A percentile compares a stretch with the other conserved stretches of the same genome.
These are phyloP conservation scores for Temnothorax rugatulus DNA, from an alignment of 2,888 invertebrate genomes.

Conservation along the genomic window DNA sequence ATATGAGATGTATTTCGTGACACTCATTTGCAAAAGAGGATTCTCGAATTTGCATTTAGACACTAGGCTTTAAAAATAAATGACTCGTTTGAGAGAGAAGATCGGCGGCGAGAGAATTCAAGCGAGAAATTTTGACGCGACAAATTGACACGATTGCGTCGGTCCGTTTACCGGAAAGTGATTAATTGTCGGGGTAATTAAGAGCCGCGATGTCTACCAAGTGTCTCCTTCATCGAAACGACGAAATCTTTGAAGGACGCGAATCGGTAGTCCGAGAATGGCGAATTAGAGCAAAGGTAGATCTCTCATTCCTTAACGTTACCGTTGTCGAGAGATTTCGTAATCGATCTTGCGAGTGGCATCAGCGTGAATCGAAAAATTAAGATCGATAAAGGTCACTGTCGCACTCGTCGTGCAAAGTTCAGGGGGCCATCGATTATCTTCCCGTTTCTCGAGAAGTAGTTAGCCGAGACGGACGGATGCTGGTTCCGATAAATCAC, in stretches of 20 bases:
- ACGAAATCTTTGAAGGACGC: slow-evolving; percentile 6
- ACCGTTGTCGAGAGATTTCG: not conserved
- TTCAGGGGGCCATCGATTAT: slow-evolving; percentile 17
- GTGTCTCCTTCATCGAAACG: slow-evolving; percentile 19
- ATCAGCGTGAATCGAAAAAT: not conserved
- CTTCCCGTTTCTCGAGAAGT: slow-evolving; percentile 25
- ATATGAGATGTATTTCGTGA: not conserved
- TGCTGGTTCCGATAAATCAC: slow-evolving; percentile 43
- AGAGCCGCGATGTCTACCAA: slow-evolving; percentile 34
- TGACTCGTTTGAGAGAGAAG: not conserved
- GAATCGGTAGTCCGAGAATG: slow-evolving; percentile 9
- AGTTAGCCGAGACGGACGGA: slow-evolving; percentile 16
- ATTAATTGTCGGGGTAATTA: slow-evolving; percentile 56
- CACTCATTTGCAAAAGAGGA: not conserved
- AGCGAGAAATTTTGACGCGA: slow-evolving; percentile 47
- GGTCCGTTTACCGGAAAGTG: slow-evolving; percentile 48
- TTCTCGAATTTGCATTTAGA: not conserved
- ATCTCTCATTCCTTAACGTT: not conserved
- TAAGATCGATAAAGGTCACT: slow-evolving; percentile 10
- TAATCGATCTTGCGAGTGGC: not conserved
- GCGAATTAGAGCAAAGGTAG: not conserved
- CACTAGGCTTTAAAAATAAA: slow-evolving; percentile 20
- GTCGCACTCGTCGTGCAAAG: not conserved
- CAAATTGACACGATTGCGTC: slow-evolving; percentile 53
- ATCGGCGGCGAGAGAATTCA: slow-evolving; percentile 21